Percentiles rank a stretch among this genome's conserved stretches.
phyloP scores from a whole-genome alignment of 2,797 vertebrate species.

The Cichlasoma orientale region DNA sequence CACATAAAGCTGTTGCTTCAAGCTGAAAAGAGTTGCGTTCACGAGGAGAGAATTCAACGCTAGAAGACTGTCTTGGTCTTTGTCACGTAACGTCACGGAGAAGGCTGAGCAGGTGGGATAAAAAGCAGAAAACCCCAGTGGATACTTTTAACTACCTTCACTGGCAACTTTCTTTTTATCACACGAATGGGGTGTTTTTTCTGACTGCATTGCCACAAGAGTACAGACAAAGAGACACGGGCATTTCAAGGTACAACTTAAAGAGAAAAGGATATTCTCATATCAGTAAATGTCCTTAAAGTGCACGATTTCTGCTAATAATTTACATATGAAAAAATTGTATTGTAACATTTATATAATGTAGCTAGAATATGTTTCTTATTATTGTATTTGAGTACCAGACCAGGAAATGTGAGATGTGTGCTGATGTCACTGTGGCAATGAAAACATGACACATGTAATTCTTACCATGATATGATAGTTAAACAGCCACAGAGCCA shows the following conservation, averaged over 20 bases:
- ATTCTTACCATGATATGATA: background rate
- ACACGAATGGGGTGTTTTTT: background rate
- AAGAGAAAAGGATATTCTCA: background rate
- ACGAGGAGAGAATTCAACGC: background rate
- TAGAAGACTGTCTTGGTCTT: background rate
- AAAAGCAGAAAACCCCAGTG: background rate
- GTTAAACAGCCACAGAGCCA: background rate
- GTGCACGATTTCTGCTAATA: too few species aligned
- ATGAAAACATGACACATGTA: too few species aligned
- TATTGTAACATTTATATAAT: too few species aligned
- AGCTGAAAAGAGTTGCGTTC: background rate
- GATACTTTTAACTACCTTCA: background rate
- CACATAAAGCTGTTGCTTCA: background rate
- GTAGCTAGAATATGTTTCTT: background rate
- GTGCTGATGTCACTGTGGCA: background rate
- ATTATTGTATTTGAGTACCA: background rate
- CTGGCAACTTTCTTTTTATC: background rate
- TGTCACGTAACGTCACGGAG: background rate
- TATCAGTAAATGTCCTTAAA: too few species aligned
- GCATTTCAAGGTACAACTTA: background rate
- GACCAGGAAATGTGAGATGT: background rate
- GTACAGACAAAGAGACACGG: background rate
- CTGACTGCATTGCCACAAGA: background rate
- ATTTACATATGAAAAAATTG: too few species aligned
- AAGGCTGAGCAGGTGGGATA: background rate